Evolutionary conservation across 2,888 invertebrate species (phyloP), one percentile per base, ranked within the genome.

Genomic region (Oscheius sp.): DNA sequence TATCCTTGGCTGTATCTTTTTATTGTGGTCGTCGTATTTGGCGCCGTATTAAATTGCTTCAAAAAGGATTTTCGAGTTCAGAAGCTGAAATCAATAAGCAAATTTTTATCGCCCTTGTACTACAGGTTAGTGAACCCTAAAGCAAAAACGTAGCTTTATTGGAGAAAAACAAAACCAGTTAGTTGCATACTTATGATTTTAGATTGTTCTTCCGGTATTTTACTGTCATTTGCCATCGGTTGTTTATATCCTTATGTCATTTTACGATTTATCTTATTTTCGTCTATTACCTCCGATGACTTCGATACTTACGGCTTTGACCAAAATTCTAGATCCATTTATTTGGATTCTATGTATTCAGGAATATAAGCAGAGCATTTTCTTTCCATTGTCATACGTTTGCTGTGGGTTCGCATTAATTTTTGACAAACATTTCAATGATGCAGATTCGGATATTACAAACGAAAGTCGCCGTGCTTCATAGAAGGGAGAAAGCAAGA

Each of bases 341-440:
- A 54, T 54, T 17, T 54, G 54, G 54, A 33, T 54, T 33, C 33
- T 54, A 9, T 33, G 14, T 8, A 36, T 54, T n/a, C 54, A 54
- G 3, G 54, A 54, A 33, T 54, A 33, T 33, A 30, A 22, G 17
- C 54, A 54, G 20, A 33, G 24, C 20, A 36, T 54, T 5, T 32
- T 54, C 12, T 20, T 54, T 2, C 33, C 54, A 33, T n/a, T 33
- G 12, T 22, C 47, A 24, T 22, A 20, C 12, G n/a, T 20, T 17
- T 33, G 32, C 20, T 17, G 54, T 54, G 17, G 24, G 54, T 33
- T 51, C 4, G 12, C 12, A 17, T 12, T 6, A 20, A 2, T 47
- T 36, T 9, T 9, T 9, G 14, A 14, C 8, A 36, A 36, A 9
- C 36, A 9, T 36, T 36, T 36, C 36, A 8, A 36, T 8, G 14